Conservation (phyloP, 2,888 invertebrate species). For the Clunio marinus region DNA sequence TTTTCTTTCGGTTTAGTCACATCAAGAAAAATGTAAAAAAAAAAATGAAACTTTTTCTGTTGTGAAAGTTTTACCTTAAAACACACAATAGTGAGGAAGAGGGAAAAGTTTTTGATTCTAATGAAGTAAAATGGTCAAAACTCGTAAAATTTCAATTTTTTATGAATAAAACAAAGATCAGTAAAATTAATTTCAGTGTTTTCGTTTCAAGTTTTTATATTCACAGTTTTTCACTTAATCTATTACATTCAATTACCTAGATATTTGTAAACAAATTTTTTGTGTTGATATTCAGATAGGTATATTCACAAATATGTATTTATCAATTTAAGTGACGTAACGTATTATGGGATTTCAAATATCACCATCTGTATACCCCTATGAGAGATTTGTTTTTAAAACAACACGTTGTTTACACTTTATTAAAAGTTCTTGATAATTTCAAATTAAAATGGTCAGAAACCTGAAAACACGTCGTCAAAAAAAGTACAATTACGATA, state of each 20-base stretch:
- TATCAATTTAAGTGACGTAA: too few relatives aligned
- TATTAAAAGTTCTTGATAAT: too few relatives aligned
- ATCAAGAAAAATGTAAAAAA: not conserved
- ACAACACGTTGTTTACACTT: too few relatives aligned
- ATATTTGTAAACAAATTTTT: too few relatives aligned
- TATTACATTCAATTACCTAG: too few relatives aligned
- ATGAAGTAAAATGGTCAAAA: not conserved
- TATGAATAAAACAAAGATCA: not conserved
- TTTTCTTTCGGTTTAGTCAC: not conserved
- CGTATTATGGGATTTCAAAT: too few relatives aligned
- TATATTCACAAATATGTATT: too few relatives aligned
- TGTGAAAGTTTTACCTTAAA: not conserved
- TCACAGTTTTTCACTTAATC: too few relatives aligned
- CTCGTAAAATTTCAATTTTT: slow-evolving; percentile 6
- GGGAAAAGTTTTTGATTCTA: not conserved
- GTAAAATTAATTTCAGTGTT: not conserved
- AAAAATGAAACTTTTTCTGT: not conserved
- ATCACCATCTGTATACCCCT: too few relatives aligned
- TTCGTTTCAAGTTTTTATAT: too few relatives aligned
- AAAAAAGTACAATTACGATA: slow-evolving; percentile 65
- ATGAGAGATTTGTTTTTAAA: too few relatives aligned
- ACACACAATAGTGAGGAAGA: not conserved
- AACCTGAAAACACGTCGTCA: slow-evolving; percentile 55
- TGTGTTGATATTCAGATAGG: too few relatives aligned
- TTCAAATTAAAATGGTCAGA: slow-evolving; percentile 25